Conservation (phyloP, 2,113 vertebrate genomes). For the Procapra przewalskii region DNA sequence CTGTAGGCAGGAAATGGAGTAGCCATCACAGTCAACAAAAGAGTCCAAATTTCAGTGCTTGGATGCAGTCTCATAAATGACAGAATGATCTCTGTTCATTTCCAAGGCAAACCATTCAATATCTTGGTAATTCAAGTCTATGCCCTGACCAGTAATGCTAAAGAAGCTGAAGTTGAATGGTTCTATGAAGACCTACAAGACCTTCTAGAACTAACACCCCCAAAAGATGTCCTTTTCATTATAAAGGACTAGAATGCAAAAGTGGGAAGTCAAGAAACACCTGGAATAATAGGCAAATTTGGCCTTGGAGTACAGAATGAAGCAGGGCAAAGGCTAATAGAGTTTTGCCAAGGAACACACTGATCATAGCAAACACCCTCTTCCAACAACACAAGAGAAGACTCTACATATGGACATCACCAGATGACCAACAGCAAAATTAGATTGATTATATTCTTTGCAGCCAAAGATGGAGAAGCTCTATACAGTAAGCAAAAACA, state of each 20-base stretch:
- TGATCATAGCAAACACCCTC: background rate
- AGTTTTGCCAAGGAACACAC: background rate
- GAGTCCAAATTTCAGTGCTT: background rate
- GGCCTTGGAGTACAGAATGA: background rate
- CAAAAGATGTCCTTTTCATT: background rate
- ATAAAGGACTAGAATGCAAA: background rate
- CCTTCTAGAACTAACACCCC: background rate
- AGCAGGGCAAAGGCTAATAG: background rate
- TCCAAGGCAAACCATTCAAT: background rate
- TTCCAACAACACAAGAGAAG: background rate
- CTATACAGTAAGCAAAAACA: background rate
- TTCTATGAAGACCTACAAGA: background rate
- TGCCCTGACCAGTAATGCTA: background rate
- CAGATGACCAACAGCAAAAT: background rate
- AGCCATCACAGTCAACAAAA: background rate
- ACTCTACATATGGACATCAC: background rate
- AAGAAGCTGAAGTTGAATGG: background rate
- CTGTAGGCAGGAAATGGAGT: background rate
- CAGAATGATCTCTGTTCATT: background rate
- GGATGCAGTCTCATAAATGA: background rate
- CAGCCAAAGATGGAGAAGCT: background rate
- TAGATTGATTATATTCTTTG: background rate
- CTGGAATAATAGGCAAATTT: background rate
- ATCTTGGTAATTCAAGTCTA: background rate
- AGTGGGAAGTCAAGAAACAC: background rate